phyloP scores from a whole-genome alignment of 2,113 vertebrate species.

The Lamprologus tigripictilis region DNA sequence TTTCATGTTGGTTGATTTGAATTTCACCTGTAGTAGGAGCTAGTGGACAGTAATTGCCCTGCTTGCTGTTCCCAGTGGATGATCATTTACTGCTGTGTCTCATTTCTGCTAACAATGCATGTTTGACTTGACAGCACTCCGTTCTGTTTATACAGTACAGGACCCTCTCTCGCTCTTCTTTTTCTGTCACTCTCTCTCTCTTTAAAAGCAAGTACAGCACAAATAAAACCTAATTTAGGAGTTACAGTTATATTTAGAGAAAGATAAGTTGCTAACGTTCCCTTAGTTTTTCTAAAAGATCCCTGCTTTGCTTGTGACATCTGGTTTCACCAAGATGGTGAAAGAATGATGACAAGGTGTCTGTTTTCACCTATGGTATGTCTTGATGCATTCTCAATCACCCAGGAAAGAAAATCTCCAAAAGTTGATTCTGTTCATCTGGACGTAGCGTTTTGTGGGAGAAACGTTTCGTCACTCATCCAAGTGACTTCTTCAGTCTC shows the following conservation, averaged over 20 bases:
- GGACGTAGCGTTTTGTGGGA: not conserved
- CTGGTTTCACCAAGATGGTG: not conserved
- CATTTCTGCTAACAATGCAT: conserved; percentile 29
- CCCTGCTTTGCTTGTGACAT: not conserved
- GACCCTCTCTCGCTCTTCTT: not conserved
- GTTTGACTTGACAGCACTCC: not conserved
- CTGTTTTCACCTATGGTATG: not conserved
- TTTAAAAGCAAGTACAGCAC: not conserved
- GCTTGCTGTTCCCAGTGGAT: not conserved
- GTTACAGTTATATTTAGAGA: not conserved
- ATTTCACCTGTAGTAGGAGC: not conserved
- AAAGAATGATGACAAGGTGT: not conserved
- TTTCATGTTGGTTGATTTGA: not conserved
- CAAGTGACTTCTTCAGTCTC: not conserved
- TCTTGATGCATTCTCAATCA: not conserved
- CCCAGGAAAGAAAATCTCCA: not conserved
- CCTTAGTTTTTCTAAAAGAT: not conserved
- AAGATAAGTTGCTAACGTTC: not conserved
- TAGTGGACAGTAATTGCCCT: conserved; percentile 15
- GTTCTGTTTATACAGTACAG: not conserved
- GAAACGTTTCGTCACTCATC: not conserved
- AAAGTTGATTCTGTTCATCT: not conserved
- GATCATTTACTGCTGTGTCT: conserved; percentile 26
- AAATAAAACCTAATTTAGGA: not conserved
- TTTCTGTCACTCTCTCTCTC: not conserved